Conservation (phyloP, 2,113 vertebrate genomes). For the Pseudopipra pipra region DNA sequence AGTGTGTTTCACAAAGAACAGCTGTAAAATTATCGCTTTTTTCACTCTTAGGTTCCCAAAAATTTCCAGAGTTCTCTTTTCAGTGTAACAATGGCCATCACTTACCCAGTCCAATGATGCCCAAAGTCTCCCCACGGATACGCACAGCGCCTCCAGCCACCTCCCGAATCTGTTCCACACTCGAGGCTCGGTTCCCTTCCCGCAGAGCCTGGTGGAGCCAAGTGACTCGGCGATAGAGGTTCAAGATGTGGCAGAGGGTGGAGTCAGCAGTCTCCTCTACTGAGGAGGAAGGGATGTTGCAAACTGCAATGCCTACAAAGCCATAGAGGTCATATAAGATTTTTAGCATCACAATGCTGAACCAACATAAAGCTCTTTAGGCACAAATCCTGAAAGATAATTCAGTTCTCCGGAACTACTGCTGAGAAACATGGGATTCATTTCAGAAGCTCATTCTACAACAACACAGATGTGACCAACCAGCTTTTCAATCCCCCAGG, state of each 20-base stretch:
- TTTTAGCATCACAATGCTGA: neutral
- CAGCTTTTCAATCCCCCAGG: neutral
- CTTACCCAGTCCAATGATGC: constrained; percentile 90
- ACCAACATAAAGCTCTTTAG: neutral
- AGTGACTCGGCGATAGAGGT: constrained; percentile 88
- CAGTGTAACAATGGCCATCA: neutral
- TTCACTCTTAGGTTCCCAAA: neutral
- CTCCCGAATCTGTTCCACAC: constrained; percentile 89
- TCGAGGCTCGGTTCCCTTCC: constrained; percentile 86
- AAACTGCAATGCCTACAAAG: constrained; percentile 85
- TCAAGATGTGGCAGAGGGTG: constrained; percentile 88
- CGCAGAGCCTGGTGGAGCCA: constrained; percentile 90
- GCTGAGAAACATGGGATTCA: neutral
- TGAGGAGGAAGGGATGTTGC: constrained; percentile 86
- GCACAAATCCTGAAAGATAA: neutral
- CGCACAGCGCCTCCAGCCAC: constrained; percentile 90
- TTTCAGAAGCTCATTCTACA: neutral
- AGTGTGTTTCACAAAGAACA: neutral
- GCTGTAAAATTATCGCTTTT: neutral
- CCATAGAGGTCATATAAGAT: neutral
- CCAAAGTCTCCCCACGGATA: constrained; percentile 88
- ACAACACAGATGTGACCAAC: neutral
- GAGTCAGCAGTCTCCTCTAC: constrained; percentile 92
- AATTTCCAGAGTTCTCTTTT: neutral
- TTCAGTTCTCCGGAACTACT: neutral